A percentile compares a stretch with the other conserved stretches of the same genome.
These are phyloP conservation scores for Merops nubicus DNA, from an alignment of 2,113 vertebrate species.

Conservation along the genomic window DNA sequence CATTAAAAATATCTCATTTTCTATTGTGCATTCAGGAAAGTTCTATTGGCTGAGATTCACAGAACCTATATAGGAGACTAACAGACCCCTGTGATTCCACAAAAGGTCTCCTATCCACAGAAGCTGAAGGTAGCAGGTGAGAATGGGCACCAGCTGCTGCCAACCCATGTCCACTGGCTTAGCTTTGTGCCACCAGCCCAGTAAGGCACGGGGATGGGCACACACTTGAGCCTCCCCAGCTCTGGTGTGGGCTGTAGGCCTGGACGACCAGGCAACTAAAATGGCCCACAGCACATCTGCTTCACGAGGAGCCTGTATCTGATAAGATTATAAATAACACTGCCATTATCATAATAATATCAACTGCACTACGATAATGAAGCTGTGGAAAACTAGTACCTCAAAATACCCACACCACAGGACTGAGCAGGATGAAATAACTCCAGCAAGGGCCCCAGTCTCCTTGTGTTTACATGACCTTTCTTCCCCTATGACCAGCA, in stretches of 20 bases:
- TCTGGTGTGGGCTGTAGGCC: rapidly evolving
- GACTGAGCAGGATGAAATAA: background rate
- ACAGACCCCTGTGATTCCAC: background rate
- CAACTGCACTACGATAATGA: background rate
- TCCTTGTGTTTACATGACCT: rapidly evolving
- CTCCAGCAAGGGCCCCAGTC: background rate
- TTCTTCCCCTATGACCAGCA: background rate
- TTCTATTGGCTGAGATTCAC: background rate
- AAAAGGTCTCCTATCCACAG: background rate
- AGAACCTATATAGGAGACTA: rapidly evolving
- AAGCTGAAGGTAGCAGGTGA: background rate
- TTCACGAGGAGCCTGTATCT: background rate
- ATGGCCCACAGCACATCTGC: background rate
- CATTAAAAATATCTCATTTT: background rate
- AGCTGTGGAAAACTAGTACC: background rate
- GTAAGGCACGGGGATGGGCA: rapidly evolving
- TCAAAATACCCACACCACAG: background rate
- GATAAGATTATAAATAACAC: background rate
- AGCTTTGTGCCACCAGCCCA: background rate
- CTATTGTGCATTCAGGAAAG: rapidly evolving
- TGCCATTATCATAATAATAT: background rate
- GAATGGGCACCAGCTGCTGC: background rate
- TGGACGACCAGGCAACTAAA: background rate
- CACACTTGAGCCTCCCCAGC: background rate
- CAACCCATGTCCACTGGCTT: background rate